phyloP scores from a whole-genome alignment of 92 coral and sea anemone species.

The Epizoanthus rinbou region DNA sequence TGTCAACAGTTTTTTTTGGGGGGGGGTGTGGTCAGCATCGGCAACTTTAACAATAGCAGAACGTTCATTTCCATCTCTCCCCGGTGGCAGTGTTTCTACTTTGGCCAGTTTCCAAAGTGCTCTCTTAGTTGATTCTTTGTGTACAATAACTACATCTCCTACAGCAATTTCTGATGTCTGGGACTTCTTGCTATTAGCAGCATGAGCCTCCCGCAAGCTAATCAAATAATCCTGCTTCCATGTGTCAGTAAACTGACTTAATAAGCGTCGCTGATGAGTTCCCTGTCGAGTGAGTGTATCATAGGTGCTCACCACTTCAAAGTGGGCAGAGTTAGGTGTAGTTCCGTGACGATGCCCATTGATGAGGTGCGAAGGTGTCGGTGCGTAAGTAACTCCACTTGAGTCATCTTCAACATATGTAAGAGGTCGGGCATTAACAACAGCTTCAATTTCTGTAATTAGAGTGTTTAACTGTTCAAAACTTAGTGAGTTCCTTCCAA shows the following conservation, averaged over 20 bases:
- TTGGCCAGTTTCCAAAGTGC: conserved; percentile 51
- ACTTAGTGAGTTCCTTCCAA: conserved; percentile 27
- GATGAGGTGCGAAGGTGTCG: conserved; percentile 48
- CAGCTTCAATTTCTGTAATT: conserved; percentile 48
- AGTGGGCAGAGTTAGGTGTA: conserved; percentile 33
- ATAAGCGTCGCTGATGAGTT: conserved; percentile 27
- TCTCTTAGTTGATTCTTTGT: conserved; percentile 47
- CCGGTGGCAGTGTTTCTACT: conserved; percentile 41
- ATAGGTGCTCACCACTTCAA: conserved; percentile 38
- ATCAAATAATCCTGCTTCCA: conserved; percentile 36
- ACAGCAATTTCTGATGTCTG: conserved; percentile 18
- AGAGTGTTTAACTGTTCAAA: conserved; percentile 41
- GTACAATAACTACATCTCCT: conserved; percentile 44
- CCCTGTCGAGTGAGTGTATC: conserved; percentile 23
- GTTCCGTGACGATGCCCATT: conserved; percentile 17
- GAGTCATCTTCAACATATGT: conserved; percentile 46
- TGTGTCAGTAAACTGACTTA: conserved; percentile 26
- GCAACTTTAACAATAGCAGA: conserved; percentile 48
- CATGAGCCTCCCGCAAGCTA: conserved; percentile 5
- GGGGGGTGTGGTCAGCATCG: not conserved
- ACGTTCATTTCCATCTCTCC: conserved; percentile 47
- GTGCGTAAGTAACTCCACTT: conserved; percentile 44
- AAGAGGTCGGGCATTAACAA: conserved; percentile 47
- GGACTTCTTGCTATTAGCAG: not conserved
- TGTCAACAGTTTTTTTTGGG: conserved; percentile 21